phyloP scores from a whole-genome alignment of 2,113 vertebrate species.

The Stictonetta naevosa region DNA sequence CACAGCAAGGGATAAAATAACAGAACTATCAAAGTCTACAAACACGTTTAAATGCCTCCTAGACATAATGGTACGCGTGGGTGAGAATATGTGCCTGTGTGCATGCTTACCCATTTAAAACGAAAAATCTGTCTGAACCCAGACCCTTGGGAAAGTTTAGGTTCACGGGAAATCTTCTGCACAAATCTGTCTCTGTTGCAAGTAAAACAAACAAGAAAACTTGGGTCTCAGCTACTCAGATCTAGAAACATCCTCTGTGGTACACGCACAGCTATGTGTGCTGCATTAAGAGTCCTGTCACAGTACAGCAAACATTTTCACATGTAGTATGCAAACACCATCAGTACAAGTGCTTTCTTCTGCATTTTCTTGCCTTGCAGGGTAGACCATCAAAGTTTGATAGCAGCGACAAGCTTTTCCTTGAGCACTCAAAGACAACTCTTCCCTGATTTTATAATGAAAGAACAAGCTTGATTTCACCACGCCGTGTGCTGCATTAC shows the following conservation, averaged over 20 bases:
- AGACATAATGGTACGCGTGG: fast-evolving
- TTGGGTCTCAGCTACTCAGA: background rate
- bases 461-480: background rate
- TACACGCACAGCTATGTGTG: background rate
- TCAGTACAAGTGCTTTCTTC: background rate
- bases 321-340: background rate
- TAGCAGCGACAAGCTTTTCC: background rate
- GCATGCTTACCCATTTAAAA: background rate
- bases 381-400: background rate
- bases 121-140: background rate
- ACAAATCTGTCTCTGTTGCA: background rate
- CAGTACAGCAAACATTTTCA: background rate
- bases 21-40: background rate
- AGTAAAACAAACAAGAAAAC: background rate
- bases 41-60: background rate
- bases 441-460: background rate
- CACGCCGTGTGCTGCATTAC: fast-evolving
- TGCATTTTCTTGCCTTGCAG: background rate
- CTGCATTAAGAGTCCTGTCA: fast-evolving
- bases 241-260: background rate
- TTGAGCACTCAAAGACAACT: background rate
- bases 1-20: background rate
- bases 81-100: background rate
- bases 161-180: background rate
- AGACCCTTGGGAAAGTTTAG: background rate